A percentile compares a stretch with the other conserved stretches of the same genome.
phyloP scores from a whole-genome alignment of 1,140 invertebrate genomes.

The Nasonia longicornis region DNA sequence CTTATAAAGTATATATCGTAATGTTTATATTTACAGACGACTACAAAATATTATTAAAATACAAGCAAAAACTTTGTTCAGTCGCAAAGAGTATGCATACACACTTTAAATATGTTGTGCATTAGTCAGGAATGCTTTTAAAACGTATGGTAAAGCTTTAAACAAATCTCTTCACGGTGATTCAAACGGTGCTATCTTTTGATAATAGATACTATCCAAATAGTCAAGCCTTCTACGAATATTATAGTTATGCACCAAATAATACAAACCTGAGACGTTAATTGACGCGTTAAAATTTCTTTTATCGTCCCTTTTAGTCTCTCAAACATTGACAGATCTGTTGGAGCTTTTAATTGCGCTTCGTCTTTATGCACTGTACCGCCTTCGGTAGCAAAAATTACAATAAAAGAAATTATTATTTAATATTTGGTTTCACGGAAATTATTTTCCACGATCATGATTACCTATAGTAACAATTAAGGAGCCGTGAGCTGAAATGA shows the following conservation, averaged over 20 bases:
- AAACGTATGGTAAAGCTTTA: conserved; percentile 39
- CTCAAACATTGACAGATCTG: conserved; percentile 65
- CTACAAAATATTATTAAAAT: conserved; percentile 45
- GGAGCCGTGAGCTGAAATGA: conserved; percentile 56
- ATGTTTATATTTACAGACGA: conserved; percentile 43
- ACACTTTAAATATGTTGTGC: conserved; percentile 42
- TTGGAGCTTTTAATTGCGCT: conserved; percentile 62
- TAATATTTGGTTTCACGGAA: conserved; percentile 13
- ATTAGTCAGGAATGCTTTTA: conserved; percentile 37
- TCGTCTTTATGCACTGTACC: conserved; percentile 59
- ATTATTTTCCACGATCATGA: conserved; percentile 33
- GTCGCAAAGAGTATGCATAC: conserved; percentile 22
- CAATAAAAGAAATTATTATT: conserved; percentile 12
- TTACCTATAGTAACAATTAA: conserved; percentile 62
- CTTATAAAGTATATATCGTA: conserved; percentile 37
- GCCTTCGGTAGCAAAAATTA: conserved; percentile 52
- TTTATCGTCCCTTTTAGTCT: conserved; percentile 64
- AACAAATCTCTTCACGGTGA: conserved; percentile 20
- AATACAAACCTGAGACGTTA: conserved; percentile 58
- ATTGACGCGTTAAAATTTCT: conserved; percentile 63
- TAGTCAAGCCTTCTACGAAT: conserved; percentile 48
- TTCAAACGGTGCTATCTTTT: conserved; percentile 43
- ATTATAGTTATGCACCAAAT: conserved; percentile 51
- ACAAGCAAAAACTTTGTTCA: conserved; percentile 37
- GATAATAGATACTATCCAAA: conserved; percentile 50